A percentile compares a stretch with the other conserved stretches of the same genome.
Evolutionary conservation across 2,113 vertebrate species (phyloP).

Genomic region (Labrus mixtus): DNA sequence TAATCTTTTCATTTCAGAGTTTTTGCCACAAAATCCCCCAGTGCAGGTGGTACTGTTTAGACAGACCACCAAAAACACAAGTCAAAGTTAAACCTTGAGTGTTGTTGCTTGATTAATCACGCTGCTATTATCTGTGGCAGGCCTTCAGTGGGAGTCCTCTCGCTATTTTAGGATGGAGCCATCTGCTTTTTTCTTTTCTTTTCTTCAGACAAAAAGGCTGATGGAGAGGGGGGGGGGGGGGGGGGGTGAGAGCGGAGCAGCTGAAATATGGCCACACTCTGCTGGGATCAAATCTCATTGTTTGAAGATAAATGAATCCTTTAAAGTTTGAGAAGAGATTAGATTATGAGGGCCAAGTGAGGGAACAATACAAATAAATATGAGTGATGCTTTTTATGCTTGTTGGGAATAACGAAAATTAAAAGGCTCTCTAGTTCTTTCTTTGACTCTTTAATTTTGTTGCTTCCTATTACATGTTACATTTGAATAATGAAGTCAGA

Average conservation of each 20-base stretch:
- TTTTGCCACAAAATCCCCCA: neutral
- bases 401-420: neutral
- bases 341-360: neutral
- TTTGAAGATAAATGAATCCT: constrained; percentile 6
- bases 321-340: constrained; percentile 13
- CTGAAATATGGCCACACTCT: constrained; percentile 35
- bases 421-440: neutral
- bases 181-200: constrained; percentile 36
- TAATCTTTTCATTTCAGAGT: neutral
- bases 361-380: neutral
- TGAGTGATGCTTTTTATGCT: neutral
- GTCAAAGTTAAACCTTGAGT: constrained; percentile 26
- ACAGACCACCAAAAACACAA: constrained; percentile 10
- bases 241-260: neutral
- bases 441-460: neutral
- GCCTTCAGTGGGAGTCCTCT: constrained; percentile 16
- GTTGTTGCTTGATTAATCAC: constrained; percentile 40
- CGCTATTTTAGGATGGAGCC: constrained; percentile 33
- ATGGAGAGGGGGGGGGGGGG: neutral
- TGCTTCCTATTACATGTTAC: neutral
- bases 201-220: constrained; percentile 39
- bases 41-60: constrained; percentile 13
- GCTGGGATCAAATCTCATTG: neutral
- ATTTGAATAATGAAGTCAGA: constrained; percentile 10
- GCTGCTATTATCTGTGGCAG: constrained; percentile 39